Evolutionary conservation across 2,113 vertebrate species (phyloP).

Genomic region (Cairina moschata): DNA sequence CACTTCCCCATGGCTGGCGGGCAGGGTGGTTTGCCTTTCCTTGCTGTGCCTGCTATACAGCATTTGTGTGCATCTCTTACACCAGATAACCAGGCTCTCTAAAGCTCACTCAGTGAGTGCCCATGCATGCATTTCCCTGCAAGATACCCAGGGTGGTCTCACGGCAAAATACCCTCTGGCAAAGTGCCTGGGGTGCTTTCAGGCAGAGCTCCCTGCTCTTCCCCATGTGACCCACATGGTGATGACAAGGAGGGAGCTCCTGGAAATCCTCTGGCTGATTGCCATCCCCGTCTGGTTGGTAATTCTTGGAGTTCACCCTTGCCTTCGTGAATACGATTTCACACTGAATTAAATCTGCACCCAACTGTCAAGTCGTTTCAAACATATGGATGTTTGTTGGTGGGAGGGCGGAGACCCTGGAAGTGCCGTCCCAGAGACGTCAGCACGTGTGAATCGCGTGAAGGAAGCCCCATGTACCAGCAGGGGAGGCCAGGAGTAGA

Average conservation of each 20-base stretch:
- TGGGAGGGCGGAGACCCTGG: not conserved
- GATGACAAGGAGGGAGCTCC: not conserved
- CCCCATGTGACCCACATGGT: accelerated
- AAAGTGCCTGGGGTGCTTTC: accelerated
- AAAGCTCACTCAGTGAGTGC: not conserved
- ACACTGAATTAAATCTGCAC: not conserved
- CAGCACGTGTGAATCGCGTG: not conserved
- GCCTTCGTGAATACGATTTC: not conserved
- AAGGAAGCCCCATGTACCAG: not conserved
- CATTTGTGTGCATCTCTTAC: too few species aligned
- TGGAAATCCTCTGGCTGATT: not conserved
- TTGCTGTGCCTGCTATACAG: not conserved
- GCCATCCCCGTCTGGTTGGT: not conserved
- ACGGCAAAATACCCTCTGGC: not conserved
- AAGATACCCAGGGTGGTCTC: not conserved
- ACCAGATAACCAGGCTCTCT: not conserved
- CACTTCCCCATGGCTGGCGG: not conserved
- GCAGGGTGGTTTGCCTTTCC: not conserved
- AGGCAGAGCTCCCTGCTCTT: not conserved
- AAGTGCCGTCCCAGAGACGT: not conserved
- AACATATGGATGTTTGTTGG: not conserved
- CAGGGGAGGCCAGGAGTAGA: not conserved
- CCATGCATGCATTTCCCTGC: not conserved
- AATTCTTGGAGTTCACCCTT: not conserved
- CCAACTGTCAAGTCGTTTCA: not conserved